Base-by-base conservation (phyloP, 2,113 vertebrate species). In the Gyps fulvus region DNA sequence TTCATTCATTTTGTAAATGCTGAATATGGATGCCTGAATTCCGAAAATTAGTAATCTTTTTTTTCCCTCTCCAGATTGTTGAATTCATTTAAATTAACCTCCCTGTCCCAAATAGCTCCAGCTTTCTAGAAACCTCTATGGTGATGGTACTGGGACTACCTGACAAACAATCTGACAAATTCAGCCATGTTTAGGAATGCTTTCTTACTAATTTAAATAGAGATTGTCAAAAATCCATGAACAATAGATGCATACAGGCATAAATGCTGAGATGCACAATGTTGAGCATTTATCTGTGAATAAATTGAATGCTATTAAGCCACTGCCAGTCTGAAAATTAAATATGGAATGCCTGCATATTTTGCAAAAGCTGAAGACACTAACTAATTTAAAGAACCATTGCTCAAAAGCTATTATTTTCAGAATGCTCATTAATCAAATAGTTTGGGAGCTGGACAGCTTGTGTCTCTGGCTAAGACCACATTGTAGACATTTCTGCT, bases 351-450 rank as follows among this genome's bases (percentile, higher is more conserved):
- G n/a, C 16, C 58, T 87, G 57, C 27, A 59, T 87, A 79, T 93
- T 93, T 93, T 91, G 45, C 32, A 87, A 90, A 95, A 85, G 57
- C 57, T 77, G 67, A 78, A 74, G 83, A 65, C 67, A 54, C 50
- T 52, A 89, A 66, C 43, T 65, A 87, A 87, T 94, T 59, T 71
- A 58, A 72, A 87, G 54, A 76, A 57, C 21, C 78, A 34, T 58
- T 52, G 31, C 66, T 95, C 81, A 93, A 84, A 91, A 90, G 58
- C 78, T 77, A 66, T 94, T 87, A 66, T 94, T 96, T 96, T 85
- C 81, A 61, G 62, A 72, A 77, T 58, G 70, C 20, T 95, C 93
- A 94, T 95, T 93, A 95, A 95, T 96, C 94, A 95, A 95, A 67
- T 25, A 58, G 52, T 82, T 79, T 85, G 70, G 54, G 62, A 93